These are phyloP conservation scores for Scaptodrosophila lebanonensis DNA, from an alignment of 1,140 invertebrate genomes.

Conservation along the genomic window DNA sequence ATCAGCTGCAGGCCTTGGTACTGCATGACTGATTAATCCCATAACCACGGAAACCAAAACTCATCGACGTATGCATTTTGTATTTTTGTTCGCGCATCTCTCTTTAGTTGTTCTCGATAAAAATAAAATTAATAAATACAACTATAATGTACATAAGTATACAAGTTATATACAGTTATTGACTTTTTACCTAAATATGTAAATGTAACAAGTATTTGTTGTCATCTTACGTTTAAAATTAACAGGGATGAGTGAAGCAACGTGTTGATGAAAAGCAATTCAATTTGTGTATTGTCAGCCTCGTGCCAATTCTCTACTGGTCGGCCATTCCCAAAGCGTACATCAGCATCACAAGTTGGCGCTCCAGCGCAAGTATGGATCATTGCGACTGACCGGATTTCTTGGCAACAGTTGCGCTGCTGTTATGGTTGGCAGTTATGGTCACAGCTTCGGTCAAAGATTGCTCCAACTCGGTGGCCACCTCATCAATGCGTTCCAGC, in stretches of 20 bases:
- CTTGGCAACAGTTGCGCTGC: no score
- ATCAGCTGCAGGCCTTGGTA: conserved; percentile 78
- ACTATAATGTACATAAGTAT: conserved; percentile 47
- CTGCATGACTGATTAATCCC: conserved; percentile 75
- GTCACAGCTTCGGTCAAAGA: conserved; percentile 32
- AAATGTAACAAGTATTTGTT: conserved; percentile 44
- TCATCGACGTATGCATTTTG: conserved; percentile 18
- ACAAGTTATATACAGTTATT: conserved; percentile 41
- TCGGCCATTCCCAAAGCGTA: conserved; percentile 41
- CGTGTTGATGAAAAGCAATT: conserved; percentile 2
- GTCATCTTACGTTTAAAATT: conserved; percentile 36
- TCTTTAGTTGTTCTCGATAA: conserved; percentile 55
- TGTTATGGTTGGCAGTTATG: conserved; percentile 7
- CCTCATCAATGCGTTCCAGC: conserved; percentile 24
- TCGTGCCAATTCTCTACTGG: conserved; percentile 26
- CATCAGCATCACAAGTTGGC: conserved; percentile 43
- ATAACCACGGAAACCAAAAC: background rate
- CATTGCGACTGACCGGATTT: conserved; percentile 26
- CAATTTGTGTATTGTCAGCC: conserved; percentile 25
- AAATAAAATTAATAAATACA: conserved; percentile 75
- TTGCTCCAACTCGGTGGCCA: conserved; percentile 40
- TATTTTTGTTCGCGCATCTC: conserved; percentile 40
- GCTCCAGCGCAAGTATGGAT: conserved; percentile 26
- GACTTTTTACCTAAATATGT: conserved; percentile 59
- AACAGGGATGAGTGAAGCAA: conserved; percentile 25